Evolutionary conservation across 2,113 vertebrate species (phyloP), one percentile per base, ranked within the genome.

Genomic region (Neomonachus schauinslandi): DNA sequence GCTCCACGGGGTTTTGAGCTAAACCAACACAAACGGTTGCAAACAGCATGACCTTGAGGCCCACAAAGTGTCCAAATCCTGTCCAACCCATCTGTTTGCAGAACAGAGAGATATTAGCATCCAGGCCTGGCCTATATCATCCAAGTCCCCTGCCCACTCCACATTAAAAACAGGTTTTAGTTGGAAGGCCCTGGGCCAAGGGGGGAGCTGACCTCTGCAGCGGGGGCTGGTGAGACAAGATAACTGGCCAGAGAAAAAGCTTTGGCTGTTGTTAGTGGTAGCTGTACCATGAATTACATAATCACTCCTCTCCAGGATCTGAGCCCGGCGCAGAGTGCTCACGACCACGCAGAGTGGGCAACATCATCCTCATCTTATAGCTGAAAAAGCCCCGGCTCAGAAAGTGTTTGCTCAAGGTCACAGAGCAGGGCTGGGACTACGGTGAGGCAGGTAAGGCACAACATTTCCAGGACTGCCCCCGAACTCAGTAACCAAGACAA

Each of bases 221-320:
- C 15, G 2, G 24, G 87, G 31, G 19, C 28, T 7, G 14, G 36
- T 15, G 39, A 49, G 65, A 36, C 14, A 0, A 80, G 55, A 53
- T 18, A 10, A 24, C 71, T 26, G 13, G 36, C 71, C 55, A 6
- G 24, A 71, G 81, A 28, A 24, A 16, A 31, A 28, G 2, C 51
- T 31, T 31, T 24, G 69, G 51, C 31, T 63, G 0, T 18, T 4
- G 7, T 1, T 2, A 1, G 11, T 1, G 11, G 67, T 1, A 6
- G 16, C 8, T 24, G 1, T 22, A 4, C 31, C 26, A 0, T 1
- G 49, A 51, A n/a, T 7, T 2, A 22, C 39, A 4, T 24, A 16
- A 53, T 8, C 2, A 19, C 79, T 80, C 0, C 57, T 76, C 72
- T 74, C 53, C 69, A n/a, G 76, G 89, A 33, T 46, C 61, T 0